Conservation (phyloP, 2,888 invertebrate species). For the Pteria penguin region DNA sequence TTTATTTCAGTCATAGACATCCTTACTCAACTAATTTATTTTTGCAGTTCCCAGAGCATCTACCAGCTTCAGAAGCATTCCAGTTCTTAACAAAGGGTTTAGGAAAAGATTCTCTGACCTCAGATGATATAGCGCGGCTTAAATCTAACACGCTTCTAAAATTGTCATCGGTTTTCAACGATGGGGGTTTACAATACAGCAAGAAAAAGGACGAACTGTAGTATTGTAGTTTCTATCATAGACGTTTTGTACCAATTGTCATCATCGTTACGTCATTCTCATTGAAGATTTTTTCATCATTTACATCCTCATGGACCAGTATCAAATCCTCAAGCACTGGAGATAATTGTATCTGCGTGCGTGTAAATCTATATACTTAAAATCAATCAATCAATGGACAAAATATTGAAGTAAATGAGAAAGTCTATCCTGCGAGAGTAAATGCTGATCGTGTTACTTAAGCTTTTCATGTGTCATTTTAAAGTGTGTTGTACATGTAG, state of each 20-base stretch:
- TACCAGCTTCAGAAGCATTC: slow-evolving; percentile 52
- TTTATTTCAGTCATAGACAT: background rate
- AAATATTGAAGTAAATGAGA: no score
- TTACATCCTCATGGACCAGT: no score
- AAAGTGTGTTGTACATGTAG: no score
- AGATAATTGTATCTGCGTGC: no score
- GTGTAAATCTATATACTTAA: no score
- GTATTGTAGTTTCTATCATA: background rate
- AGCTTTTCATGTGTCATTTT: no score
- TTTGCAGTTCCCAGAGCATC: slow-evolving; percentile 45
- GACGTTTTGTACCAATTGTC: no score
- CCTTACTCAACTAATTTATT: slow-evolving; percentile 4
- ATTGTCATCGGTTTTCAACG: slow-evolving; percentile 64
- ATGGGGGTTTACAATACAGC: slow-evolving; percentile 27
- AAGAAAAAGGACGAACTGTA: background rate
- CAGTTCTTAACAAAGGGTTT: slow-evolving; percentile 51
- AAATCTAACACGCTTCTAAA: slow-evolving; percentile 47
- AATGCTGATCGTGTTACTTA: no score
- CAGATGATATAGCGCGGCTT: slow-evolving; percentile 59
- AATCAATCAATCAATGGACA: no score
- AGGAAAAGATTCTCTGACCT: slow-evolving; percentile 47
- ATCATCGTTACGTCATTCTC: no score
- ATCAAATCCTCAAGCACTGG: no score
- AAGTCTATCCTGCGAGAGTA: no score
- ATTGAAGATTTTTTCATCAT: background rate